Evolutionary conservation across 2,797 vertebrate species (phyloP).

Genomic region (Coranthus polyacanthus): DNA sequence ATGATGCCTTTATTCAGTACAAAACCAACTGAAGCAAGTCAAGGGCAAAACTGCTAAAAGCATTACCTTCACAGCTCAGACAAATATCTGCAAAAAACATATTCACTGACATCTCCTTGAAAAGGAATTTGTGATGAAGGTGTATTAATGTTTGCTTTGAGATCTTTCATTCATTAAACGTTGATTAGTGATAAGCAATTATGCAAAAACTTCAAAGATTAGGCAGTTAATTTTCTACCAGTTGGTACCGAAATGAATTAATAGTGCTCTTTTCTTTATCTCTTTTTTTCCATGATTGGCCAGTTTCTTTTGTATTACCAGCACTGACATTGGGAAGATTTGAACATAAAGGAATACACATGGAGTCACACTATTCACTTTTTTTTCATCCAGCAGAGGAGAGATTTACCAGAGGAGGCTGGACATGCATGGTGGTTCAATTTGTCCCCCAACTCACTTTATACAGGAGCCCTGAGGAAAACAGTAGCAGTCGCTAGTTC

Average conservation of each 20-base stretch:
- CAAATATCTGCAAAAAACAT: conserved; percentile 69
- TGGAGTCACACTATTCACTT: conserved; percentile 6
- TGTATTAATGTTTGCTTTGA: conserved; percentile 38
- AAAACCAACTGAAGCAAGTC: conserved; percentile 77
- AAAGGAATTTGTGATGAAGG: conserved; percentile 65
- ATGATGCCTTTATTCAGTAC: conserved; percentile 77
- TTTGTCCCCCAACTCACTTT: conserved; percentile 15
- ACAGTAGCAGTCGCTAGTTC: conserved; percentile 31
- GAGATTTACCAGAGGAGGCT: conserved; percentile 5
- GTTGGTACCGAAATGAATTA: conserved; percentile 6
- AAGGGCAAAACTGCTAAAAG: conserved; percentile 76
- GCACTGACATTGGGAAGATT: conserved; percentile 20
- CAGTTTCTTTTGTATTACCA: conserved; percentile 14
- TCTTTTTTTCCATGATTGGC: conserved; percentile 6
- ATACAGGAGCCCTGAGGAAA: neutral
- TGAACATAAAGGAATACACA: conserved; percentile 28
- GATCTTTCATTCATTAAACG: conserved; percentile 37
- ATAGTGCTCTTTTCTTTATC: conserved; percentile 18
- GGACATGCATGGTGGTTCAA: conserved; percentile 15
- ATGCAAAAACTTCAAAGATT: conserved; percentile 1
- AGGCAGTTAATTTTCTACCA: conserved; percentile 8
- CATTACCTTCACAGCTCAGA: conserved; percentile 62
- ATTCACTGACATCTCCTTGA: conserved; percentile 64
- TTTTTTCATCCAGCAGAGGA: neutral
- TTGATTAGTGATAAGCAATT: conserved; percentile 47